A percentile compares a stretch with the other conserved stretches of the same genome.
These are phyloP conservation scores for Dione juno DNA, from an alignment of 2,888 invertebrate species.

Conservation along the genomic window DNA sequence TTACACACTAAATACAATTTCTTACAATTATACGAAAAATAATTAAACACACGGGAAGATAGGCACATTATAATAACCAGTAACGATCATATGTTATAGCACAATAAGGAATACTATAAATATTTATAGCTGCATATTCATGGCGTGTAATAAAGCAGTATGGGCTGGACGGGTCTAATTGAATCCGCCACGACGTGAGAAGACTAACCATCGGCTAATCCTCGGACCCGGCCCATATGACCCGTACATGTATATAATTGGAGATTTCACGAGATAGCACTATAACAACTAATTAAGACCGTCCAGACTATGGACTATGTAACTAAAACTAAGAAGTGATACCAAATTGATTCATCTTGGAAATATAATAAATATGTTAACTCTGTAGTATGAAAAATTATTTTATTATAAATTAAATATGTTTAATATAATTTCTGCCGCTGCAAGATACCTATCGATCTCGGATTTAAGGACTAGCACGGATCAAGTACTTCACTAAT, in stretches of 20 bases:
- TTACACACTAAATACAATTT: neutral
- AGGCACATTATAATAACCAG: conserved; percentile 4
- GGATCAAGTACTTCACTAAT: conserved; percentile 34
- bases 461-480: conserved; percentile 8
- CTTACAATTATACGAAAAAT: neutral
- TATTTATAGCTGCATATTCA: conserved; percentile 34
- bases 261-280: conserved; percentile 82
- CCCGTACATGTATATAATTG: conserved; percentile 67
- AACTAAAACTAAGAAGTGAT: neutral
- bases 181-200: conserved; percentile 77
- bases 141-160: conserved; percentile 41
- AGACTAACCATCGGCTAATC: conserved; percentile 76
- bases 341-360: neutral
- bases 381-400: neutral
- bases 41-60: conserved; percentile 6
- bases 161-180: conserved; percentile 61
- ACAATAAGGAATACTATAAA: conserved; percentile 34
- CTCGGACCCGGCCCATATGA: conserved; percentile 50
- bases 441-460: neutral
- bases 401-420: neutral
- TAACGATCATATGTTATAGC: conserved; percentile 12
- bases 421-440: neutral
- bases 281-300: conserved; percentile 70
- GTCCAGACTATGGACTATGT: conserved; percentile 35
- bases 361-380: conserved; percentile 8